Conservation (phyloP, 30 jellyfish, hydroid and myxozoan genomes). For the Turritopsis dohrnii region DNA sequence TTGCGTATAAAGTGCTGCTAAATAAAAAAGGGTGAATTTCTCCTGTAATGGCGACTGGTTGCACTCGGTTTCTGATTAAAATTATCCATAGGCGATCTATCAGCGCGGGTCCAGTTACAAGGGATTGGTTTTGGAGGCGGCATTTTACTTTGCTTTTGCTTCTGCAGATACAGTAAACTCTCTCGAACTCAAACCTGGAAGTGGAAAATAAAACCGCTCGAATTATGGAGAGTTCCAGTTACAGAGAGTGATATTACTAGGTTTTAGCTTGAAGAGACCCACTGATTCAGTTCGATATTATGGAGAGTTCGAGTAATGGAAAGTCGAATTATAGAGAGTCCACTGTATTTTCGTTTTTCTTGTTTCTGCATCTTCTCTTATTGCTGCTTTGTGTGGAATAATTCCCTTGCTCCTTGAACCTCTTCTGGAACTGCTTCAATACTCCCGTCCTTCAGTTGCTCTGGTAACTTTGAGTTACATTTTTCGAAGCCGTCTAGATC, state of each 20-base stretch:
- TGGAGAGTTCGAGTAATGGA: too few species aligned
- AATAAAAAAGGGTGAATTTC: too few species aligned
- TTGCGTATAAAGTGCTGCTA: too few species aligned
- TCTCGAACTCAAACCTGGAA: conserved; percentile 29
- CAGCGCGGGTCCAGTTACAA: conserved; percentile 50
- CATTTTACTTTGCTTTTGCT: conserved; percentile 35
- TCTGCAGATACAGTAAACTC: too few species aligned
- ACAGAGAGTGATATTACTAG: too few species aligned
- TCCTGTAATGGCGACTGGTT: conserved; percentile 28
- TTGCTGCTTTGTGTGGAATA: conserved; percentile 47
- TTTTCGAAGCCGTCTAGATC: conserved; percentile 4
- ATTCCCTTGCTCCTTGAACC: conserved; percentile 5
- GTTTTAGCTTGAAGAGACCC: too few species aligned
- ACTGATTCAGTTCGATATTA: too few species aligned
- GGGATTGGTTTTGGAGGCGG: conserved; percentile 35
- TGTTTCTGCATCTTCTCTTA: conserved; percentile 16
- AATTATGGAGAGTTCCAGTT: too few species aligned
- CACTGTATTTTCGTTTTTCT: too few species aligned
- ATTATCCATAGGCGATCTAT: conserved; percentile 32
- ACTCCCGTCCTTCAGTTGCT: conserved; percentile 30
- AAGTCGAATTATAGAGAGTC: too few species aligned
- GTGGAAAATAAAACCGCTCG: too few species aligned
- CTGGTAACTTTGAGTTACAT: conserved; percentile 5
- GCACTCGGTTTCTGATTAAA: conserved; percentile 20
- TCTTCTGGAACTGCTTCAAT: conserved; percentile 25